Evolutionary conservation across 2,113 vertebrate genomes (phyloP).

Genomic region (Actenoides lindsayi): DNA sequence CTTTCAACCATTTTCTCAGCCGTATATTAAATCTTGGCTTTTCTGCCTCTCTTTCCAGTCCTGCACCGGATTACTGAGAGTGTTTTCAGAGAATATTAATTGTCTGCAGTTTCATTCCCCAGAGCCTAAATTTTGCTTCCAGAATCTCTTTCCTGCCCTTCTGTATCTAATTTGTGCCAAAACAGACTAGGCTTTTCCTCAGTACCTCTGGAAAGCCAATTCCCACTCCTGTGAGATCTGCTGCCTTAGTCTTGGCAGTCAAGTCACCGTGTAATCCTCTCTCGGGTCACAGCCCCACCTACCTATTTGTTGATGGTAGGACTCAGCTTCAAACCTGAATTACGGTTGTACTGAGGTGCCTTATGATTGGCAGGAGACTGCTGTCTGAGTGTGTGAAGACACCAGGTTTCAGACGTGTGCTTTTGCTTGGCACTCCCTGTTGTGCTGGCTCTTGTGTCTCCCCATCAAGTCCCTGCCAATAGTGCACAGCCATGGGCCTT

Average conservation of each 20-base stretch:
- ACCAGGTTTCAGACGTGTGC: not conserved
- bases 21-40: not conserved
- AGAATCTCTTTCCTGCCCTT: not conserved
- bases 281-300: not conserved
- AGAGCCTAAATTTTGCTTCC: not conserved
- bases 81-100: not conserved
- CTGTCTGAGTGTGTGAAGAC: not conserved
- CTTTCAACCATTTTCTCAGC: not conserved
- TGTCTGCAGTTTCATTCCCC: not conserved
- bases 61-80: not conserved
- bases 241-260: not conserved
- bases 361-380: not conserved
- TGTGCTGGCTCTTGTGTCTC: not conserved
- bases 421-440: not conserved
- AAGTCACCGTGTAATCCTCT: not conserved
- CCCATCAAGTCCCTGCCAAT: not conserved
- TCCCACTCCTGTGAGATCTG: not conserved
- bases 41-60: not conserved
- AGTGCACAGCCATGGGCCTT: not conserved
- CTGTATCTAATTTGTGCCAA: not conserved
- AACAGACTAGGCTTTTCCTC: not conserved
- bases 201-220: not conserved
- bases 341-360: not conserved
- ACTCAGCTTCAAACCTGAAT: not conserved
- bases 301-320: not conserved